Conservation (phyloP, 2,888 invertebrate genomes). For the Dinocampus coccinellae region DNA sequence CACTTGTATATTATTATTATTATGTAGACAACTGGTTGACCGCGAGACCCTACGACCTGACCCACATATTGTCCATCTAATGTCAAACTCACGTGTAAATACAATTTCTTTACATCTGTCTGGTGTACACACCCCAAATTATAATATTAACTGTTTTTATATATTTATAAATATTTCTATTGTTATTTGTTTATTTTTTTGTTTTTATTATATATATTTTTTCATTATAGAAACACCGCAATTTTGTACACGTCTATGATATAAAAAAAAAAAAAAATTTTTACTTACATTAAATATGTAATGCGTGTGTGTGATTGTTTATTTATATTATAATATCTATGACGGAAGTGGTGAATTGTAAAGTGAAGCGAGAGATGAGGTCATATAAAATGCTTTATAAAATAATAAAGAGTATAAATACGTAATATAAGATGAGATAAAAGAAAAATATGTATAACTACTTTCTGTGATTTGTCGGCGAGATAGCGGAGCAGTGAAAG, state of each 20-base stretch:
- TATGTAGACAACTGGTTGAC: background rate
- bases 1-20: too few relatives aligned
- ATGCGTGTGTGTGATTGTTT: background rate
- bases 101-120: too few relatives aligned
- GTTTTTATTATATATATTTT: too few relatives aligned
- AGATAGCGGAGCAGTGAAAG: background rate
- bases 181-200: too few relatives aligned
- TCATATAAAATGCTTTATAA: background rate
- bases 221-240: background rate
- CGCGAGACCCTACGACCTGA: slow-evolving; percentile 8
- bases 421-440: background rate
- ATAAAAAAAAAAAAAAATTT: too few relatives aligned
- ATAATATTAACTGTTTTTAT: too few relatives aligned
- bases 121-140: too few relatives aligned
- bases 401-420: background rate
- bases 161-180: too few relatives aligned
- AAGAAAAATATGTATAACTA: background rate
- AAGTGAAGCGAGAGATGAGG: background rate
- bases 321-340: background rate
- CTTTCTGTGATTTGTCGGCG: background rate
- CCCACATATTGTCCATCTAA: slow-evolving; percentile 16
- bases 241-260: background rate
- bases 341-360: background rate
- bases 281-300: background rate
- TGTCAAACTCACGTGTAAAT: slow-evolving; percentile 19